A percentile compares a stretch with the other conserved stretches of the same genome.
These are phyloP conservation scores for Diachrysia chrysitis DNA, from an alignment of 2,888 invertebrate species.

Conservation along the genomic window DNA sequence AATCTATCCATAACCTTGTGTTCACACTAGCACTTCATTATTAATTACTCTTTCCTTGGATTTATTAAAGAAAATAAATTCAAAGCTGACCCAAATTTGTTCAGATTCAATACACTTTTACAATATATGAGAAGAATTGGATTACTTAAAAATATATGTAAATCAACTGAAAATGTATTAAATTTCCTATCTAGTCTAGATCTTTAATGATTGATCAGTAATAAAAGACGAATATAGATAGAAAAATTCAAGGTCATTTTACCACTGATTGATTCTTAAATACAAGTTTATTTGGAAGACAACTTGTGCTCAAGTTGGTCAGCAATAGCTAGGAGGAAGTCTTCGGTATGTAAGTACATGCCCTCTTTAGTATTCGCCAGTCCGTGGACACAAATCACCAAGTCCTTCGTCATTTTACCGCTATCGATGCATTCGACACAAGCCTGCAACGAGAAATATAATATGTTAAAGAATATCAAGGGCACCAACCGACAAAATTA, in stretches of 20 bases:
- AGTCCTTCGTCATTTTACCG: conserved; percentile 96
- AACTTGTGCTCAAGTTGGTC: conserved; percentile 91
- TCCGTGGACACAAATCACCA: conserved; percentile 96
- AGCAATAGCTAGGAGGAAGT: conserved; percentile 95
- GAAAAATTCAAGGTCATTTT: conserved; percentile 14
- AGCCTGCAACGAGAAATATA: conserved; percentile 83
- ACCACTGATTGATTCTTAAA: conserved; percentile 13
- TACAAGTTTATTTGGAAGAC: conserved; percentile 66
- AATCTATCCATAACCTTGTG: neutral
- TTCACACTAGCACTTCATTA: conserved; percentile 10
- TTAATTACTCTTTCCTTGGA: conserved; percentile 5
- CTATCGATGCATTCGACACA: conserved; percentile 95
- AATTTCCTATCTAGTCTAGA: conserved; percentile 28
- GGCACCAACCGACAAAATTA: neutral
- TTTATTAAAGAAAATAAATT: neutral
- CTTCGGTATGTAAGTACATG: conserved; percentile 95
- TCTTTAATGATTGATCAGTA: conserved; percentile 11
- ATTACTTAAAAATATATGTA: conserved; percentile 30
- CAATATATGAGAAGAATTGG: conserved; percentile 29
- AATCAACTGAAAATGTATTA: conserved; percentile 15
- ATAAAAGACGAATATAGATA: conserved; percentile 21
- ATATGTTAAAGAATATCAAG: conserved; percentile 7
- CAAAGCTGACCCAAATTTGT: conserved; percentile 1
- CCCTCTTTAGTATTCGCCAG: conserved; percentile 94
- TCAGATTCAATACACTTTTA: conserved; percentile 28